Evolutionary conservation across 1,140 invertebrate species (phyloP).

Genomic region (Drosophila micromelanica): DNA sequence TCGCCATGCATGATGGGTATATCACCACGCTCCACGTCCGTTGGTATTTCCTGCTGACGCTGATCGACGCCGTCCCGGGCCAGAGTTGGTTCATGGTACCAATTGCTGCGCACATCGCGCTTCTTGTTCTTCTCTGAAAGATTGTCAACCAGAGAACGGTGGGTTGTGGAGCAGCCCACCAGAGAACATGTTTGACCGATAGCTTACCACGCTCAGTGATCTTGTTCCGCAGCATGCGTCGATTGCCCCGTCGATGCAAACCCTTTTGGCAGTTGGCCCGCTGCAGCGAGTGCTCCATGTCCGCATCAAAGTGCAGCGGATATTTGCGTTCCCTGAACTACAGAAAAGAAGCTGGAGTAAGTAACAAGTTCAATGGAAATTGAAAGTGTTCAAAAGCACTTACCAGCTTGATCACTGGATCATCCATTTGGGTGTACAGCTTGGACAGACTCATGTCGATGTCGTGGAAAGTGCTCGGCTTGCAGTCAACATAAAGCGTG

Average conservation of each 20-base stretch:
- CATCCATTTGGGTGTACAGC: slow-evolving; percentile 83
- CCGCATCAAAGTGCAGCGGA: slow-evolving; percentile 84
- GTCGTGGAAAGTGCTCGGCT: slow-evolving; percentile 76
- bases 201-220: slow-evolving; percentile 78
- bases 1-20: slow-evolving; percentile 89
- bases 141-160: slow-evolving; percentile 7
- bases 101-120: slow-evolving; percentile 83
- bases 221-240: slow-evolving; percentile 79
- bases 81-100: slow-evolving; percentile 70
- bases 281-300: slow-evolving; percentile 79
- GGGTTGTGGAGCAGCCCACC: slow-evolving; percentile 41
- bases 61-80: slow-evolving; percentile 66
- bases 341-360: slow-evolving; percentile 1
- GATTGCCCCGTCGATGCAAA: slow-evolving; percentile 67
- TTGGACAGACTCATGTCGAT: slow-evolving; percentile 79
- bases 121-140: slow-evolving; percentile 84
- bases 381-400: slow-evolving; percentile 20
- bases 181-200: slow-evolving; percentile 18
- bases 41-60: slow-evolving; percentile 71
- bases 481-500: slow-evolving; percentile 80
- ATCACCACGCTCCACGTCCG: slow-evolving; percentile 87
- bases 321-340: slow-evolving; percentile 85
- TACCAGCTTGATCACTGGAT: slow-evolving; percentile 83
- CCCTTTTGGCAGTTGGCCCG: slow-evolving; percentile 83
- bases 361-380: neutral